phyloP scores from a whole-genome alignment of 1,140 invertebrate genomes.

The Hestina assimilis region DNA sequence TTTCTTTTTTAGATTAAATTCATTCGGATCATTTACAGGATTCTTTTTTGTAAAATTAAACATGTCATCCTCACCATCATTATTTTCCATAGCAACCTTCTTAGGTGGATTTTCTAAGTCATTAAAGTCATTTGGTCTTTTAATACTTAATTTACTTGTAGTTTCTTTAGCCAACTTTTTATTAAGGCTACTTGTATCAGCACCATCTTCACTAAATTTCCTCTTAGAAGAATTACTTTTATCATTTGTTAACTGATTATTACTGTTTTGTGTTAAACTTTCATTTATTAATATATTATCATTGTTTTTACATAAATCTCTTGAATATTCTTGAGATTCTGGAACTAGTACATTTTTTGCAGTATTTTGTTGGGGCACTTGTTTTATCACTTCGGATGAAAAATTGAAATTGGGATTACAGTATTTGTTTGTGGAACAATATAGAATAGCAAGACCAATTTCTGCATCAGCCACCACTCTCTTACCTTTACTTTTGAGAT shows the following conservation, averaged over 20 bases:
- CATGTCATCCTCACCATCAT: constrained; percentile 39
- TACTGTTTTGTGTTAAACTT: constrained; percentile 40
- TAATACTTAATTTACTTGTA: constrained; percentile 26
- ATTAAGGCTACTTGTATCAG: constrained; percentile 33
- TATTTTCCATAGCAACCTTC: constrained; percentile 40
- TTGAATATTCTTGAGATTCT: constrained; percentile 51
- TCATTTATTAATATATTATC: constrained; percentile 62
- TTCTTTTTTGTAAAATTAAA: constrained; percentile 52
- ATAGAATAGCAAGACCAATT: constrained; percentile 82
- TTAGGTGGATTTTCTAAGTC: constrained; percentile 41
- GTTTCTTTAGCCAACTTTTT: constrained; percentile 38
- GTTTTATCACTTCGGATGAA: constrained; percentile 58
- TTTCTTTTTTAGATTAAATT: constrained; percentile 38
- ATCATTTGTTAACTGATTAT: constrained; percentile 16
- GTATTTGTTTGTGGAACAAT: constrained; percentile 80
- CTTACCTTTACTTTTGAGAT: constrained; percentile 73
- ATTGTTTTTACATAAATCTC: constrained; percentile 32
- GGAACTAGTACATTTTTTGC: constrained; percentile 49
- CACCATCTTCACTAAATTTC: constrained; percentile 43
- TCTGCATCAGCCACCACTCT: constrained; percentile 82
- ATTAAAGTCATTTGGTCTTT: constrained; percentile 44
- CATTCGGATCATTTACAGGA: constrained; percentile 20
- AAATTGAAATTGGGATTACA: constrained; percentile 82
- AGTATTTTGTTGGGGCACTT: constrained; percentile 32
- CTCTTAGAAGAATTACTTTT: constrained; percentile 41